A percentile compares a stretch with the other conserved stretches of the same genome.
These are phyloP conservation scores for Lithobates pipiens DNA, from an alignment of 2,797 vertebrate genomes.

Conservation along the genomic window DNA sequence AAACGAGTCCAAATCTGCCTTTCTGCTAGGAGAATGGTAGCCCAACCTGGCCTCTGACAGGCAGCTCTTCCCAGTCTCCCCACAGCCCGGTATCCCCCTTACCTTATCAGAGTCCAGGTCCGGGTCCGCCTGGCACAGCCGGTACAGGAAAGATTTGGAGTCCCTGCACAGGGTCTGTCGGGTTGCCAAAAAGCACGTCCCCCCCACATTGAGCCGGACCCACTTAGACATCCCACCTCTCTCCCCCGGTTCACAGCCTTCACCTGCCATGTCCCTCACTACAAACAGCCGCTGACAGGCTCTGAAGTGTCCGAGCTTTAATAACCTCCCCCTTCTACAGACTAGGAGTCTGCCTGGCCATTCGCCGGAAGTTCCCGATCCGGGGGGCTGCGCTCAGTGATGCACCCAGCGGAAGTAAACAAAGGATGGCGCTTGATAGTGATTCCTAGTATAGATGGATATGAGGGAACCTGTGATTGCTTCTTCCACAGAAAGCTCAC, in stretches of 20 bases:
- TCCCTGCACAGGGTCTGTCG: conserved; percentile 95
- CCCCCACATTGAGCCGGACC: conserved; percentile 95
- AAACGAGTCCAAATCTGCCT: too few relatives aligned
- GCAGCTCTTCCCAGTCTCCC: too few relatives aligned
- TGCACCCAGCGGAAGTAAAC: conserved; percentile 20
- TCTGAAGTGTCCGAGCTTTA: conserved; percentile 35
- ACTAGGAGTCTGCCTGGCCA: not conserved
- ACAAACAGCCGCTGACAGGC: conserved; percentile 61
- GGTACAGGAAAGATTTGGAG: conserved; percentile 95
- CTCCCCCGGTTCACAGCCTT: conserved; percentile 81
- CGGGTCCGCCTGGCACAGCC: conserved; percentile 95
- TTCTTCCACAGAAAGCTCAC: too few relatives aligned
- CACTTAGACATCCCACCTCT: conserved; percentile 83
- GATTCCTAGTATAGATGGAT: too few relatives aligned
- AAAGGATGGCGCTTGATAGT: not conserved
- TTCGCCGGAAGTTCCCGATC: conserved; percentile 23
- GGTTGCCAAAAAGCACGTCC: conserved; percentile 95
- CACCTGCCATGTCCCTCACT: conserved; percentile 89
- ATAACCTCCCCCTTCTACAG: conserved; percentile 22
- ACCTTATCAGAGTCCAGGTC: conserved; percentile 97
- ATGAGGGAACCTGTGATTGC: too few relatives aligned
- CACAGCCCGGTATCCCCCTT: too few relatives aligned
- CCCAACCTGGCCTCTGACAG: too few relatives aligned
- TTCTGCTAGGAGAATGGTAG: too few relatives aligned
- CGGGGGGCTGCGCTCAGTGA: not conserved